Percentiles rank a stretch among this genome's conserved stretches.
These are phyloP conservation scores for Lophotis ruficrista DNA, from an alignment of 2,113 vertebrate genomes.

Conservation along the genomic window DNA sequence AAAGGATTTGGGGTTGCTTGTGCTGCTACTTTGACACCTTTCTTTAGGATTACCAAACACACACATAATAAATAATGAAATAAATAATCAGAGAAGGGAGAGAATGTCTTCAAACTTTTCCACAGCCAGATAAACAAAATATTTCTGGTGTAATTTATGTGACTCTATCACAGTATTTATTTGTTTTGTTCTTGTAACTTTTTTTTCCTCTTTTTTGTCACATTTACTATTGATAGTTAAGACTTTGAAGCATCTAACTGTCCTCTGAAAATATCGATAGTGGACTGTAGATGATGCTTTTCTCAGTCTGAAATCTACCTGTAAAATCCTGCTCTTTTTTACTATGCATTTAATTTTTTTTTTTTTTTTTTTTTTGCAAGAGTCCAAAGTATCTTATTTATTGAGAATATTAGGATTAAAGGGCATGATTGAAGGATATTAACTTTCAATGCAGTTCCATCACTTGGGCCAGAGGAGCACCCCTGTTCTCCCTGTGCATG, in stretches of 20 bases:
- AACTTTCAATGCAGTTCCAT: background rate
- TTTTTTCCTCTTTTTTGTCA: background rate
- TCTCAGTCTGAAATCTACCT: background rate
- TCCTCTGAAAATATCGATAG: background rate
- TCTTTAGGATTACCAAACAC: background rate
- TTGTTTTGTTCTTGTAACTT: background rate
- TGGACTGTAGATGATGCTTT: background rate
- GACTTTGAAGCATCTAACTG: background rate
- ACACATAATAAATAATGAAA: background rate
- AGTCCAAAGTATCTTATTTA: background rate
- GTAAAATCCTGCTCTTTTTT: background rate
- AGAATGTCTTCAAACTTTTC: background rate
- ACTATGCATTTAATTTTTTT: accelerated
- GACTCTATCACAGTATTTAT: background rate
- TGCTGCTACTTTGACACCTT: background rate
- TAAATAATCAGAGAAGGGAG: background rate
- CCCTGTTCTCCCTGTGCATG: background rate
- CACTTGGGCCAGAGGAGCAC: background rate
- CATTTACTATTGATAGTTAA: background rate
- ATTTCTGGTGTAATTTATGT: background rate
- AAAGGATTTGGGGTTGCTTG: background rate
- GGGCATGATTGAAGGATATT: background rate
- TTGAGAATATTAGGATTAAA: background rate
- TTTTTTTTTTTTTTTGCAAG: background rate
- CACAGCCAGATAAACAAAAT: background rate